phyloP scores from a whole-genome alignment of 2,113 vertebrate genomes.

The Microtus ochrogaster region DNA sequence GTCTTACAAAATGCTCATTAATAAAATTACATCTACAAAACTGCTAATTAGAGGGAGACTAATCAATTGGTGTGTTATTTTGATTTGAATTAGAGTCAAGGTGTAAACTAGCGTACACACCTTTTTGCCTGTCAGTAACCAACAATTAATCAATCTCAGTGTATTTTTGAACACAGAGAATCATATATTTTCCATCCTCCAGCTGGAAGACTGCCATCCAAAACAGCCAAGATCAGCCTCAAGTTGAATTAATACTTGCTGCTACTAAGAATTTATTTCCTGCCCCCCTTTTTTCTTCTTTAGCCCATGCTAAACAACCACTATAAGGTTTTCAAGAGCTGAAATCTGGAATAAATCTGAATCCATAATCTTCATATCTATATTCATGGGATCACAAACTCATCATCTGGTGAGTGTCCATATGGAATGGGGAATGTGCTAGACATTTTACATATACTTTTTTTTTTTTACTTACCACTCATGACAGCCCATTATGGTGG shows the following conservation, averaged over 20 bases:
- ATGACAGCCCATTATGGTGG: not conserved
- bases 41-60: not conserved
- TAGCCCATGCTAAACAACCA: conserved; percentile 71
- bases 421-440: not conserved
- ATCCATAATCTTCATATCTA: not conserved
- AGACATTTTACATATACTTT: not conserved
- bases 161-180: conserved; percentile 83
- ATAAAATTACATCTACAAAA: conserved; percentile 66
- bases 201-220: conserved; percentile 84
- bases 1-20: conserved; percentile 70
- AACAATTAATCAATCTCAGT: conserved; percentile 82
- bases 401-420: not conserved
- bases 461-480: not conserved
- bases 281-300: conserved; percentile 51
- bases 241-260: conserved; percentile 77
- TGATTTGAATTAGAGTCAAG: conserved; percentile 76
- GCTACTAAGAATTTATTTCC: conserved; percentile 63
- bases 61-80: conserved; percentile 63
- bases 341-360: conserved; percentile 55
- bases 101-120: conserved; percentile 49
- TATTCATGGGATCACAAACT: not conserved
- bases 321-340: conserved; percentile 56
- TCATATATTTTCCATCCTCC: conserved; percentile 79
- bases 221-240: conserved; percentile 81
- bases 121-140: conserved; percentile 48